A percentile compares a stretch with the other conserved stretches of the same genome.
Conservation (phyloP, 23 tunicate species). For the Styela clava region DNA sequence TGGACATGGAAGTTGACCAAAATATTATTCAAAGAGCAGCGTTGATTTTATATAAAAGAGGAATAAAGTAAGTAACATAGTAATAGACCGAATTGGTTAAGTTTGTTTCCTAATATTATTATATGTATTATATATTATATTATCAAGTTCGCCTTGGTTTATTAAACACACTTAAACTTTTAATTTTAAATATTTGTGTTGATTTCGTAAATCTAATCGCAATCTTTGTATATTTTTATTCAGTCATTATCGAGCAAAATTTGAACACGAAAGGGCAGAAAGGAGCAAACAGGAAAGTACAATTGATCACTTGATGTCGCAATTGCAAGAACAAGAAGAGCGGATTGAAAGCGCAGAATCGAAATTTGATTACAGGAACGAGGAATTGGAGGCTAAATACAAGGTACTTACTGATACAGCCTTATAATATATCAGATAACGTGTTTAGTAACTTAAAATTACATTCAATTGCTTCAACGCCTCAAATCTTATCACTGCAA, state of each 20-base stretch:
- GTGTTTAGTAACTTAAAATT: too few species aligned
- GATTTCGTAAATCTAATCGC: background rate
- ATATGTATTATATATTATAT: too few species aligned
- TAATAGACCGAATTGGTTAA: background rate
- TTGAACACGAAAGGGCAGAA: conserved; percentile 18
- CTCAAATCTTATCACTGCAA: too few species aligned
- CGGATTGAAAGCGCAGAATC: conserved; percentile 13
- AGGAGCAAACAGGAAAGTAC: conserved; percentile 14
- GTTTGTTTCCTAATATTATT: background rate
- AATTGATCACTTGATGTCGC: conserved; percentile 24
- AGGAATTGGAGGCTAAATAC: conserved; percentile 2
- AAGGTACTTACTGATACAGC: conserved; percentile 5
- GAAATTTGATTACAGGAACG: background rate
- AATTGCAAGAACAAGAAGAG: conserved; percentile 30
- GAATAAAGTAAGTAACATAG: conserved; percentile 31
- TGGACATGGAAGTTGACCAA: conserved; percentile 25
- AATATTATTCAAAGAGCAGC: conserved; percentile 27
- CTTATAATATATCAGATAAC: background rate
- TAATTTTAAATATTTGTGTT: background rate
- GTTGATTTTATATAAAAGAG: conserved; percentile 15
- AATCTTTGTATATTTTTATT: too few species aligned
- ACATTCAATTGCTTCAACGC: too few species aligned
- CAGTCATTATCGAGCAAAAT: conserved; percentile 23
- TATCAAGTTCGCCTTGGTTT: background rate
- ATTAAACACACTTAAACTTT: too few species aligned